Conservation (phyloP, 2,797 vertebrate genomes). For the Alfaro cultratus region DNA sequence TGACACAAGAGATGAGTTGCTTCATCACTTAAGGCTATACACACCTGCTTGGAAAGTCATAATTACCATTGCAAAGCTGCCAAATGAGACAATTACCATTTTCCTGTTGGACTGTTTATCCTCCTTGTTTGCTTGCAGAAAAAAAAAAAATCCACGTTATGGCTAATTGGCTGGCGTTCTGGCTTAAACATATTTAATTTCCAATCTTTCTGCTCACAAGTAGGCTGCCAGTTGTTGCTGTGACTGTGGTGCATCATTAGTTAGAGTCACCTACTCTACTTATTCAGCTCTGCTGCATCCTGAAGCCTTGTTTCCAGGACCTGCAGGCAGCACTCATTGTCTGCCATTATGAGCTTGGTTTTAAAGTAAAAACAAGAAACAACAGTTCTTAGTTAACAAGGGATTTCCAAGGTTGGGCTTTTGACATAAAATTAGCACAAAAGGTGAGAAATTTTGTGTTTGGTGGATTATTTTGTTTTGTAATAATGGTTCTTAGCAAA, state of each 20-base stretch:
- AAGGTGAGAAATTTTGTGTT: neutral
- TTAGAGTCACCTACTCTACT: slow-evolving; percentile 54
- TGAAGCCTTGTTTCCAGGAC: slow-evolving; percentile 49
- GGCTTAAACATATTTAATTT: slow-evolving; percentile 30
- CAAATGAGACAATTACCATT: slow-evolving; percentile 29
- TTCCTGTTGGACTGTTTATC: slow-evolving; percentile 13
- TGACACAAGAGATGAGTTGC: slow-evolving; percentile 27
- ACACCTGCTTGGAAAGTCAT: slow-evolving; percentile 27
- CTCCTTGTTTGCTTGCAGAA: slow-evolving; percentile 22
- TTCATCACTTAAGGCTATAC: slow-evolving; percentile 17
- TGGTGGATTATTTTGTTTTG: neutral
- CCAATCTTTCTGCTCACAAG: slow-evolving; percentile 31
- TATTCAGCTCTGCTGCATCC: slow-evolving; percentile 61
- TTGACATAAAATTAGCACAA: neutral
- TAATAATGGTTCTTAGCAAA: neutral
- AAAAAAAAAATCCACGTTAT: slow-evolving; percentile 7
- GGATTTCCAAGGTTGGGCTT: neutral
- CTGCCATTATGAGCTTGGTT: neutral
- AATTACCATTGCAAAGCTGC: slow-evolving; percentile 31
- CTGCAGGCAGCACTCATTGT: slow-evolving; percentile 26
- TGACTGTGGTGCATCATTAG: slow-evolving; percentile 53
- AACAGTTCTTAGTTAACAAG: slow-evolving; percentile 9
- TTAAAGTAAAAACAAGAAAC: slow-evolving; percentile 16
- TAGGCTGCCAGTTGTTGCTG: slow-evolving; percentile 23
- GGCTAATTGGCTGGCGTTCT: slow-evolving; percentile 14